A percentile compares a stretch with the other conserved stretches of the same genome.
Evolutionary conservation across 2,888 invertebrate genomes (phyloP).

Genomic region (Linnaemya vulpina): DNA sequence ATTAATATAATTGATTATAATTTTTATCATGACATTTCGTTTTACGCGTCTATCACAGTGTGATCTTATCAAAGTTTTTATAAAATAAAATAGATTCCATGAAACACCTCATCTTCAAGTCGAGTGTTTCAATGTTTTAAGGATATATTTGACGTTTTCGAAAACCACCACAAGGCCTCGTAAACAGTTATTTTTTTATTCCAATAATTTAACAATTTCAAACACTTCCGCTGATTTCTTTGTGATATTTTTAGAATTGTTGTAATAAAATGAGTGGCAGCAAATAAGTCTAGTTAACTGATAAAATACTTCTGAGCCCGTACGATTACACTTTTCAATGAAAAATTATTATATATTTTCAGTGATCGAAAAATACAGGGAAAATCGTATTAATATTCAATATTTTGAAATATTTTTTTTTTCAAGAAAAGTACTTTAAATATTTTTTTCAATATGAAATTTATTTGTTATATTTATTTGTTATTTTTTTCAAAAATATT

Average conservation of each 20-base stretch:
- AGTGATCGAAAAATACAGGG: too few relatives aligned
- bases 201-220: neutral
- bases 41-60: neutral
- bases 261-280: neutral
- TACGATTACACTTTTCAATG: neutral
- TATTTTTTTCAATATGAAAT: too few relatives aligned
- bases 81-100: neutral
- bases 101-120: neutral
- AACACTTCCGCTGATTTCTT: neutral
- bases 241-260: neutral
- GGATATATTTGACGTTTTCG: too few relatives aligned
- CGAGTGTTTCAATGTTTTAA: neutral
- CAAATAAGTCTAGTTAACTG: neutral
- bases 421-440: too few relatives aligned
- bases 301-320: neutral
- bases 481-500: too few relatives aligned
- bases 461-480: too few relatives aligned
- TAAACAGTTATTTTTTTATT: too few relatives aligned
- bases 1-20: neutral
- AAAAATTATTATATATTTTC: neutral
- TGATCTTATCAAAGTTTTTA: neutral
- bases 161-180: too few relatives aligned
- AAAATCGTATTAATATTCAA: too few relatives aligned
- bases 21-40: neutral
- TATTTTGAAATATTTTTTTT: too few relatives aligned